These are phyloP conservation scores for Anneissia japonica DNA, from an alignment of 35 echinoderm and acorn worm species.

Conservation along the genomic window DNA sequence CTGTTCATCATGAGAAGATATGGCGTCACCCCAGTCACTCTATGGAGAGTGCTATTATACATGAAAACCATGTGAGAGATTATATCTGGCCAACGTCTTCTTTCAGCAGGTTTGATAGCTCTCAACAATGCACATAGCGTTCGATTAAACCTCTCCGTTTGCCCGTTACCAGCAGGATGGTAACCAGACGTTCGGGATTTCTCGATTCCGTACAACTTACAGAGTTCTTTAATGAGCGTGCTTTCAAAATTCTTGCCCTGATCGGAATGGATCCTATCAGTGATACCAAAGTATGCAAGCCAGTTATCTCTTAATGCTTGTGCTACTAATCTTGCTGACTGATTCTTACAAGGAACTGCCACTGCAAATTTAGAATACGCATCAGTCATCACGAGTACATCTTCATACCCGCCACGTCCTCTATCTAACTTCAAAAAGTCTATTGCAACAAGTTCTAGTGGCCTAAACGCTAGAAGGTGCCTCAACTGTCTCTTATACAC, in stretches of 20 bases:
- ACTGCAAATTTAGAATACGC: conserved; percentile 4
- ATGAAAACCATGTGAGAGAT: conserved; percentile 8
- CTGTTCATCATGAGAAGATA: conserved; percentile 1
- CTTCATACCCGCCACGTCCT: neutral
- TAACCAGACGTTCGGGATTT: conserved; percentile 28
- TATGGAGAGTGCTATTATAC: conserved; percentile 24
- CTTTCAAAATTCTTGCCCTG: no score
- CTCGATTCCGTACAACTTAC: neutral
- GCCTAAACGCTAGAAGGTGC: neutral
- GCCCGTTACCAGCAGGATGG: no score
- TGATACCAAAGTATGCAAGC: no score
- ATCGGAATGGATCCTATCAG: neutral
- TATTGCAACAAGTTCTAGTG: neutral
- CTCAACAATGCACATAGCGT: conserved; percentile 1
- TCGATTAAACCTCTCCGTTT: no score
- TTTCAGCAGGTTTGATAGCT: neutral
- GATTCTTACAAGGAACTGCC: neutral
- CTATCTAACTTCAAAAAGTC: neutral
- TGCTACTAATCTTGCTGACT: no score
- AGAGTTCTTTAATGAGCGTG: conserved; percentile 33
- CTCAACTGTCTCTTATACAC: no score
- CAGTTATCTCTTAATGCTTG: no score
- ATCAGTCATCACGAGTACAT: neutral
- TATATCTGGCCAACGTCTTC: neutral
- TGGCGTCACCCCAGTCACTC: conserved; percentile 1